Evolutionary conservation across 1,140 invertebrate genomes (phyloP).

Genomic region (Drosophila cardini): DNA sequence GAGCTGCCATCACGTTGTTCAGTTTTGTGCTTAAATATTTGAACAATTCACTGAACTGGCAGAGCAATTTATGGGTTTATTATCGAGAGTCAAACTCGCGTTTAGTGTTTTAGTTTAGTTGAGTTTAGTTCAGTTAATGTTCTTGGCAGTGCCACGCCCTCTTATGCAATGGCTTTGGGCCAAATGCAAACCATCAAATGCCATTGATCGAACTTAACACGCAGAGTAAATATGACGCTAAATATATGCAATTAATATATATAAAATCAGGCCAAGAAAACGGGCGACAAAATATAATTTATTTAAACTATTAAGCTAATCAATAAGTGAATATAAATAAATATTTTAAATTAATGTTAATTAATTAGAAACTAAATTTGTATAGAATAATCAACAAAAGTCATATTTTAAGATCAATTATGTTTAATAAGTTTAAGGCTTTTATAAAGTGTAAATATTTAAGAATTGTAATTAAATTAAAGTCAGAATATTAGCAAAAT

Average conservation of each 20-base stretch:
- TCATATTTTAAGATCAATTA: too few species aligned
- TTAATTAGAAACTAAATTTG: too few species aligned
- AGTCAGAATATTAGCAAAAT: too few species aligned
- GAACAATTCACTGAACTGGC: constrained; percentile 51
- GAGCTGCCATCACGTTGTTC: not conserved
- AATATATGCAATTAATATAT: not conserved
- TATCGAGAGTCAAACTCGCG: constrained; percentile 35
- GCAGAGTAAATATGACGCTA: constrained; percentile 65
- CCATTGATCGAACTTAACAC: constrained; percentile 77
- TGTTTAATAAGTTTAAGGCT: too few species aligned
- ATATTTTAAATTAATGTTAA: too few species aligned
- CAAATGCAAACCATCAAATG: constrained; percentile 65
- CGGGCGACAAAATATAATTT: too few species aligned
- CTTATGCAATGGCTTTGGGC: not conserved
- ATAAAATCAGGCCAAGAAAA: constrained; percentile 1
- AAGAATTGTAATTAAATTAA: too few species aligned
- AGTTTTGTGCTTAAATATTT: constrained; percentile 50
- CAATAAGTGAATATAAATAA: too few species aligned
- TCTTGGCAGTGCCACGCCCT: constrained; percentile 28
- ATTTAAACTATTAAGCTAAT: too few species aligned
- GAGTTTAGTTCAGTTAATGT: constrained; percentile 38
- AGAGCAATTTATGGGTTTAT: constrained; percentile 75
- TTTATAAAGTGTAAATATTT: too few species aligned
- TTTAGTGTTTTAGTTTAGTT: constrained; percentile 48
- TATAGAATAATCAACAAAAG: too few species aligned